Evolutionary conservation across 2,888 invertebrate species (phyloP).

Genomic region (Drosophila subsilvestris): DNA sequence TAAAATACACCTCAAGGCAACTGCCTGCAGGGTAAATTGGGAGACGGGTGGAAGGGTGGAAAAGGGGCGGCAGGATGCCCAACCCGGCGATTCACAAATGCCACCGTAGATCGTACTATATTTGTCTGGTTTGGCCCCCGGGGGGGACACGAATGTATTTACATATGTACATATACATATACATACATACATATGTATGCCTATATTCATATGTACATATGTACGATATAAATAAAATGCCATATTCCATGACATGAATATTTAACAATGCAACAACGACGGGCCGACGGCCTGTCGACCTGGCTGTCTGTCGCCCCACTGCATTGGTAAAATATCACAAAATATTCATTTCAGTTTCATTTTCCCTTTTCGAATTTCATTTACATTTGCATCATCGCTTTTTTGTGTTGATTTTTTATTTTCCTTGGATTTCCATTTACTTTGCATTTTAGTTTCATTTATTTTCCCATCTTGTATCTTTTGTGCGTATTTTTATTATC

Average conservation of each 20-base stretch:
- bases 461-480: slow-evolving; percentile 7
- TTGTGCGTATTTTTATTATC: slow-evolving; percentile 9
- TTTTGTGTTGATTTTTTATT: slow-evolving; percentile 22
- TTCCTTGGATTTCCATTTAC: slow-evolving; percentile 14
- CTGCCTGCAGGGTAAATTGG: background rate
- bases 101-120: background rate
- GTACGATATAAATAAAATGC: slow-evolving; percentile 32
- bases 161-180: slow-evolving; percentile 5
- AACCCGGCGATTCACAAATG: slow-evolving; percentile 32
- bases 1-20: slow-evolving; percentile 46
- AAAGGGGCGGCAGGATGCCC: slow-evolving; percentile 5
- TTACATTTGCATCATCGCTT: slow-evolving; percentile 10
- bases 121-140: background rate
- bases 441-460: slow-evolving; percentile 35
- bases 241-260: slow-evolving; percentile 63
- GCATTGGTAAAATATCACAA: slow-evolving; percentile 62
- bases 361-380: slow-evolving; percentile 31
- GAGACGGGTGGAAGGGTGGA: slow-evolving; percentile 28
- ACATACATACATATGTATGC: slow-evolving; percentile 4
- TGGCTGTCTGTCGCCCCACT: slow-evolving; percentile 29
- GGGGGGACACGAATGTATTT: slow-evolving; percentile 6
- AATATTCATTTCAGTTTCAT: slow-evolving; percentile 72
- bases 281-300: background rate
- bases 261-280: slow-evolving; percentile 56
- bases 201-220: slow-evolving; percentile 15